A percentile compares a stretch with the other conserved stretches of the same genome.
Evolutionary conservation across 2,888 invertebrate genomes (phyloP).

Genomic region (Cheilosia vulpina): DNA sequence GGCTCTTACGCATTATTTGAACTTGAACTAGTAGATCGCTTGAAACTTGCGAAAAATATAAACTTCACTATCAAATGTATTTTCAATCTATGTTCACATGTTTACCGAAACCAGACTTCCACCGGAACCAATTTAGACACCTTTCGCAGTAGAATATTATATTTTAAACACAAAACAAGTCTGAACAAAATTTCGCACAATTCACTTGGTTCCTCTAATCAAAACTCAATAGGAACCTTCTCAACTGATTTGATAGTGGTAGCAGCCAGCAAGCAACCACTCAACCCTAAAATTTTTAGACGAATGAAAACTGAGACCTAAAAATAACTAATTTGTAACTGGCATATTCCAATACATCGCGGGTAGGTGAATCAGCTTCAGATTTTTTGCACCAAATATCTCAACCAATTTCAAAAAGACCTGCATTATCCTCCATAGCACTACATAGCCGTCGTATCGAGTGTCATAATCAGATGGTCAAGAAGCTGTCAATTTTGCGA

Average conservation of each 20-base stretch:
- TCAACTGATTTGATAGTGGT: no score
- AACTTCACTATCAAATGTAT: background rate
- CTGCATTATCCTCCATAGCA: background rate
- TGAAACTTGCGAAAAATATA: background rate
- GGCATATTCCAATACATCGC: background rate
- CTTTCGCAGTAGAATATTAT: no score
- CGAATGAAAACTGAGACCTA: no score
- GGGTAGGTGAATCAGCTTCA: background rate
- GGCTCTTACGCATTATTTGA: background rate
- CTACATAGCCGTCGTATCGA: background rate
- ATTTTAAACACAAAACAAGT: no score
- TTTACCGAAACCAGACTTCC: no score
- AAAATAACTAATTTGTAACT: background rate
- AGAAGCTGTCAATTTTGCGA: slow-evolving; percentile 1
- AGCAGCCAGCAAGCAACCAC: no score
- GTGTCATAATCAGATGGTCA: slow-evolving; percentile 36
- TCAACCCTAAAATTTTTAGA: no score
- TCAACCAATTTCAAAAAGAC: background rate
- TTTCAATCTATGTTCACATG: no score
- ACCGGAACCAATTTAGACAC: no score
- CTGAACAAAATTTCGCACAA: no score
- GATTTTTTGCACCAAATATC: background rate
- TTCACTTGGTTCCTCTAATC: no score
- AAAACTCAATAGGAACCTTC: no score
- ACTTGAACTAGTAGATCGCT: background rate